Base-by-base conservation (phyloP, 2,888 invertebrate genomes). In the Bugula neritina region DNA sequence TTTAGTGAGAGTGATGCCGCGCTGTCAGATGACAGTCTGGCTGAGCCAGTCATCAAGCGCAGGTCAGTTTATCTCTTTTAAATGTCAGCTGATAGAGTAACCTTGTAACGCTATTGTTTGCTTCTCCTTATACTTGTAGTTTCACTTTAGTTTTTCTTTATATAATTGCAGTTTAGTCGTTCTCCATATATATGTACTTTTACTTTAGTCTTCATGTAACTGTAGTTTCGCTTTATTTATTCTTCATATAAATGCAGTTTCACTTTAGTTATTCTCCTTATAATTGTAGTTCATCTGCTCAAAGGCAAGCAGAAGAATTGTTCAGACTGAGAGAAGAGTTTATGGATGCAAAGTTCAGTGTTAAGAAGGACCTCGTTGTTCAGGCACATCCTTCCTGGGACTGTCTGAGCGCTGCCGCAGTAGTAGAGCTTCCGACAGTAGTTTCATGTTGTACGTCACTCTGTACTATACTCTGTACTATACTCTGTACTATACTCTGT, bases 281-380 rank as follows among this genome's bases (percentile, higher is more conserved):
- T 55, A 5, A 17, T 55, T 17, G 23, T 55, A 55, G 55, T n/a
- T 17, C 25, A 31, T 13, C 29, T 25, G 63, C 63, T 13, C 63
- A 63, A 34, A 63, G 31, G 31, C 34, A 31, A 34, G 31, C 63
- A 13, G 63, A 63, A 17, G 63, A 63, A 63, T 3, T 63, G 10
- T 13, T 31, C 63, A 27, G n/a, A 31, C 27, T 63, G 31, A 25
- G 63, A 27, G 63, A 63, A 25, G 63, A 63, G n/a, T 63, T 63
- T 63, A 63, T 63, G 63, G 17, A 13, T 43, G 5, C 43, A 5
- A 43, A 43, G 43, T 43, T 43, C 17, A 17, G 43, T 43, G 43
- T 43, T 5, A 43, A 43, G 43, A 43, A 43, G 43, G 17, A 17
- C 17, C 5, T 43, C 10, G 43, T 43, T 17, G 43, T 43, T 10